These are phyloP conservation scores for Equus przewalskii DNA, from an alignment of 2,113 vertebrate species.

Conservation along the genomic window DNA sequence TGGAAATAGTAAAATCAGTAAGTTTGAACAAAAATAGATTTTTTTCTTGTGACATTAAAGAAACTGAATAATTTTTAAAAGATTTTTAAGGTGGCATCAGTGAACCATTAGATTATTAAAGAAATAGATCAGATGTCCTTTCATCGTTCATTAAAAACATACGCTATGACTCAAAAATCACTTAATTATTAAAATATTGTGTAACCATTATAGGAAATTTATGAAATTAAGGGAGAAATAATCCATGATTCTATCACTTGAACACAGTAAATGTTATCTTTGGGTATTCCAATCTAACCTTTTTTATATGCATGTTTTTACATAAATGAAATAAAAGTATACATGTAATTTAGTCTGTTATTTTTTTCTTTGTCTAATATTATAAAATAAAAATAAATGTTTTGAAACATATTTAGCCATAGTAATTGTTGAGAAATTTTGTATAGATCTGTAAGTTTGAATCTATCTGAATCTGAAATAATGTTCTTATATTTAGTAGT, in stretches of 20 bases:
- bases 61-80: background rate
- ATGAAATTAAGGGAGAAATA: background rate
- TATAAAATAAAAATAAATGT: background rate
- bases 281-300: background rate
- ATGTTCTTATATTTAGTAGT: background rate
- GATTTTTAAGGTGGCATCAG: background rate
- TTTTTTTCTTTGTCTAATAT: constrained; percentile 37
- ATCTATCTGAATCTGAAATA: constrained; percentile 20
- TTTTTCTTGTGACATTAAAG: background rate
- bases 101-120: background rate
- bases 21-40: constrained; percentile 68
- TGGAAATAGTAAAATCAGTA: constrained; percentile 85
- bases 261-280: background rate
- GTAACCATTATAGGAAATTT: background rate
- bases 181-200: background rate
- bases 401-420: background rate
- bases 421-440: background rate
- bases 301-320: background rate
- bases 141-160: background rate
- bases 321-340: background rate
- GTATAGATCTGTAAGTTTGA: background rate
- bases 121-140: background rate
- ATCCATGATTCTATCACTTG: background rate
- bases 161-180: background rate
- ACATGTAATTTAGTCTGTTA: background rate